A percentile compares a stretch with the other conserved stretches of the same genome.
phyloP scores from a whole-genome alignment of 2,113 vertebrate species.

The Amazona guildingii region DNA sequence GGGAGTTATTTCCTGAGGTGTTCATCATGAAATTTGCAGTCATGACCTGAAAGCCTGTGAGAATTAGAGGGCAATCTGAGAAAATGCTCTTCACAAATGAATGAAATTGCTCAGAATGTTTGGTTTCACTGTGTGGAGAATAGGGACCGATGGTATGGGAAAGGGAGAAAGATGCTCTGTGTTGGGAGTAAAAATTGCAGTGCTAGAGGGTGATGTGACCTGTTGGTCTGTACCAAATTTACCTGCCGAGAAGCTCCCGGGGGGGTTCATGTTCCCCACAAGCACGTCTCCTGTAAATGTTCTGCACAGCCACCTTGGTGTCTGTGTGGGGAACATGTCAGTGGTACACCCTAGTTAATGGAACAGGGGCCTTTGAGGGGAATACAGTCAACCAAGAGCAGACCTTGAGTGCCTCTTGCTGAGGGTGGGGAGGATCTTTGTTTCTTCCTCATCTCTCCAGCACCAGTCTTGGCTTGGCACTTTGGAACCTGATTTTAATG shows the following conservation, averaged over 20 bases:
- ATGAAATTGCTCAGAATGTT: neutral
- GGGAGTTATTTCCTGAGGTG: neutral
- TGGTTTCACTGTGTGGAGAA: neutral
- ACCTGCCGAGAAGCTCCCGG: neutral
- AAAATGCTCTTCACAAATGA: neutral
- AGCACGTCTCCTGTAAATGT: rapidly evolving
- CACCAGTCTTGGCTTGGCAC: neutral
- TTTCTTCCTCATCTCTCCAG: neutral
- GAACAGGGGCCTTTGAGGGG: neutral
- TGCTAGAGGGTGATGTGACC: neutral
- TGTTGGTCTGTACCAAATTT: neutral
- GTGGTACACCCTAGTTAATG: neutral
- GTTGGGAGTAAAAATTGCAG: neutral
- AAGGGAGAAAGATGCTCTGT: neutral
- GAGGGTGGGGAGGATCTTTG: neutral
- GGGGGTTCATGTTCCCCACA: neutral
- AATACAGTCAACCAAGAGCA: neutral
- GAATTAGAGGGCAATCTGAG: neutral
- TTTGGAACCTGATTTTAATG: neutral
- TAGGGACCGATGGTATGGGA: neutral
- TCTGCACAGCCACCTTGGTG: neutral
- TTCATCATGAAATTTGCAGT: conserved; percentile 20
- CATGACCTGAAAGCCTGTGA: neutral
- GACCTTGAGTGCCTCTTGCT: neutral
- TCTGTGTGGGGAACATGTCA: neutral